These are phyloP conservation scores for zebrafish (Danio rerio) DNA, from an alignment of 2,113 vertebrate species.

Conservation along the genomic window GRCz12tu NC_133198.1:33519001-33519500, in stretches of 20 bases:
- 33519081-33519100: slow-evolving; percentile 67
- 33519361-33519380: slow-evolving; percentile 13
- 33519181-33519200: slow-evolving; percentile 35
- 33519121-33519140: slow-evolving; percentile 51
- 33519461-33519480: too few species aligned
- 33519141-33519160: slow-evolving; percentile 53
- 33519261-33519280: not conserved
- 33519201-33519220: slow-evolving; percentile 28
- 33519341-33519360: slow-evolving; percentile 46
- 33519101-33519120: slow-evolving; percentile 64
- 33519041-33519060: slow-evolving; percentile 70
- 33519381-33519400: slow-evolving; percentile 52
- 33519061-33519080: slow-evolving; percentile 60
- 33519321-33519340: slow-evolving; percentile 39
- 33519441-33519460: slow-evolving; percentile 17
- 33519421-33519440: slow-evolving; percentile 37
- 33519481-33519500: not conserved
- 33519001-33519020: slow-evolving; percentile 67
- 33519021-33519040: slow-evolving; percentile 67
- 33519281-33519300: slow-evolving; percentile 34
- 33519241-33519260: slow-evolving; percentile 38
- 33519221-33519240: slow-evolving; percentile 36
- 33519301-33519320: slow-evolving; percentile 29
- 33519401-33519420: slow-evolving; percentile 39
- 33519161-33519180: slow-evolving; percentile 48